phyloP scores from a whole-genome alignment of 2,797 vertebrate species.

The Jordanella pulchra region DNA sequence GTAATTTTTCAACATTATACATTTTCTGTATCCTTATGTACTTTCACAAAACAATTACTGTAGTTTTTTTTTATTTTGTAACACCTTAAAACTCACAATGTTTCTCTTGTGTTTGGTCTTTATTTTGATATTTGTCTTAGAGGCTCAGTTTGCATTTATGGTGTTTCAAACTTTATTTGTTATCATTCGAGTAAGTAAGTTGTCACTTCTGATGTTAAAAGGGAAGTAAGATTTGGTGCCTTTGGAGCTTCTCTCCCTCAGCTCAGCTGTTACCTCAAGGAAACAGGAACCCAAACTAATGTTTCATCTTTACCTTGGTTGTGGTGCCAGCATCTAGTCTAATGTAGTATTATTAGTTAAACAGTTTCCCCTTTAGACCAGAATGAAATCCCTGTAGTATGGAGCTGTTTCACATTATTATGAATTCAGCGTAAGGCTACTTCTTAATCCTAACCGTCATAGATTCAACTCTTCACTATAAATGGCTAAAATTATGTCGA shows the following conservation, averaged over 20 bases:
- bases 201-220: slow-evolving; percentile 61
- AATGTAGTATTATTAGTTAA: background rate
- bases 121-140: slow-evolving; percentile 9
- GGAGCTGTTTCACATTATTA: background rate
- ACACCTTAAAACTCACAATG: background rate
- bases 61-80: background rate
- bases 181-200: slow-evolving; percentile 54
- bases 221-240: slow-evolving; percentile 74
- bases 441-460: background rate
- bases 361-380: background rate
- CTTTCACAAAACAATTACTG: background rate
- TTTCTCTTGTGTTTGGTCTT: slow-evolving; percentile 18
- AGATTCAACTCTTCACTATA: background rate
- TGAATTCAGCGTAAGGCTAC: background rate
- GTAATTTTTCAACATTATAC: background rate
- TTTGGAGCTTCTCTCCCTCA: slow-evolving; percentile 45
- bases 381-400: too few relatives aligned
- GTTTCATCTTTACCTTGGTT: background rate
- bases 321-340: background rate
- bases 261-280: slow-evolving; percentile 55
- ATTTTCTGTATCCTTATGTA: background rate
- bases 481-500: background rate
- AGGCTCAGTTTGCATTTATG: slow-evolving; percentile 2
- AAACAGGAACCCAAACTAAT: slow-evolving; percentile 16
- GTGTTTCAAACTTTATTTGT: slow-evolving; percentile 24